phyloP scores from a whole-genome alignment of 2,113 vertebrate genomes.

The Delphinus delphis region DNA sequence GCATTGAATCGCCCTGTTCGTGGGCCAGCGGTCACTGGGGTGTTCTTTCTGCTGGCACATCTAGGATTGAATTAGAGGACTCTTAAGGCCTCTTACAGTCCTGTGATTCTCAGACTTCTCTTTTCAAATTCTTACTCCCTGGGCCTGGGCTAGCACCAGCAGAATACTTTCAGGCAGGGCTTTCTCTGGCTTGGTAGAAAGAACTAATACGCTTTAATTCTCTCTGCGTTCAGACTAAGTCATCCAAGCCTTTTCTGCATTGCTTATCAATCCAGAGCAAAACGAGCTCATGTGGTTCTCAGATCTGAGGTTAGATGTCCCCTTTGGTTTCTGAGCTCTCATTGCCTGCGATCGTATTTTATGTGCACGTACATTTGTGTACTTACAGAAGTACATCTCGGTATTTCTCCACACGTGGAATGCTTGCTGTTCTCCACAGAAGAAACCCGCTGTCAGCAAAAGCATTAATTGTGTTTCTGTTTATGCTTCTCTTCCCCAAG shows the following conservation, averaged over 20 bases:
- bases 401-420: not conserved
- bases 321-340: not conserved
- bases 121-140: not conserved
- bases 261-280: not conserved
- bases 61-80: not conserved
- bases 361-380: not conserved
- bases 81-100: not conserved
- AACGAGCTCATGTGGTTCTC: not conserved
- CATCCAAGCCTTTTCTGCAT: not conserved
- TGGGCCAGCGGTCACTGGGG: not conserved
- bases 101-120: constrained; percentile 8
- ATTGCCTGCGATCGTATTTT: not conserved
- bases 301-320: not conserved
- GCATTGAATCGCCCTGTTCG: not conserved
- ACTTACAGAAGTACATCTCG: not conserved
- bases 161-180: not conserved
- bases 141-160: not conserved
- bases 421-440: not conserved
- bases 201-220: not conserved
- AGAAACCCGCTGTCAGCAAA: constrained; percentile 47
- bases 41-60: not conserved
- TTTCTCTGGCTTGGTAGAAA: constrained; percentile 17
- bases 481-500: constrained; percentile 45
- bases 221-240: not conserved
- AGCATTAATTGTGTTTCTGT: constrained; percentile 52